phyloP scores from a whole-genome alignment of 2,888 invertebrate species.

The Galeruca laticollis region DNA sequence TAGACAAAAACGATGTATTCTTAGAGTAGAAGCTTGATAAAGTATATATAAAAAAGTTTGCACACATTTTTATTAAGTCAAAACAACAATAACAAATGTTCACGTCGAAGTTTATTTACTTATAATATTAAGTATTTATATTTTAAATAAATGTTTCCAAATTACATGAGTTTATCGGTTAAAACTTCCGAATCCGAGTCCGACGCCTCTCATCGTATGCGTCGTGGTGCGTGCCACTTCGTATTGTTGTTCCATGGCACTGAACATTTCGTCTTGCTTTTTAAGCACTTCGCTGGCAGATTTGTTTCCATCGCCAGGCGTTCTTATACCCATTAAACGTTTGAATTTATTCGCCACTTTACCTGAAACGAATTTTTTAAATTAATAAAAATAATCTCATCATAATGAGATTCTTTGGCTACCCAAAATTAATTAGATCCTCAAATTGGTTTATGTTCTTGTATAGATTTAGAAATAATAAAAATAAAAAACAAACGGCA shows the following conservation, averaged over 20 bases:
- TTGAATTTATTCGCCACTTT: conserved; percentile 95
- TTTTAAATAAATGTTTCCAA: not conserved
- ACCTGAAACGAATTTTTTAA: conserved; percentile 51
- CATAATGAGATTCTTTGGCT: no score
- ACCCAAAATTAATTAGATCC: no score
- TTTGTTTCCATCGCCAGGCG: conserved; percentile 65
- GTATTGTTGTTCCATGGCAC: conserved; percentile 95
- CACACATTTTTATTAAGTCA: no score
- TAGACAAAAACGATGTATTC: no score
- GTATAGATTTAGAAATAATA: no score
- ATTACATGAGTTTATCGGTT: conserved; percentile 63
- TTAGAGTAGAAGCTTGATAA: no score
- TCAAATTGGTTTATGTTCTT: no score
- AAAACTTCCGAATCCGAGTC: conserved; percentile 79
- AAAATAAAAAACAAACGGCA: no score
- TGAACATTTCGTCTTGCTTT: conserved; percentile 89
- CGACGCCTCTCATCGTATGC: conserved; percentile 93
- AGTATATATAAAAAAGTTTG: no score
- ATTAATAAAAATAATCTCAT: no score
- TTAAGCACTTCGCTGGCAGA: conserved; percentile 73
- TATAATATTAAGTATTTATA: not conserved
- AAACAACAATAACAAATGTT: not conserved
- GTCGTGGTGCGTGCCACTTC: conserved; percentile 95
- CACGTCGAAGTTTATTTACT: not conserved
- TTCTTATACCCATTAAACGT: conserved; percentile 95